Base-by-base conservation (phyloP, 37 sponge, comb jelly and placozoan genomes). In the Ianthella basta region DNA sequence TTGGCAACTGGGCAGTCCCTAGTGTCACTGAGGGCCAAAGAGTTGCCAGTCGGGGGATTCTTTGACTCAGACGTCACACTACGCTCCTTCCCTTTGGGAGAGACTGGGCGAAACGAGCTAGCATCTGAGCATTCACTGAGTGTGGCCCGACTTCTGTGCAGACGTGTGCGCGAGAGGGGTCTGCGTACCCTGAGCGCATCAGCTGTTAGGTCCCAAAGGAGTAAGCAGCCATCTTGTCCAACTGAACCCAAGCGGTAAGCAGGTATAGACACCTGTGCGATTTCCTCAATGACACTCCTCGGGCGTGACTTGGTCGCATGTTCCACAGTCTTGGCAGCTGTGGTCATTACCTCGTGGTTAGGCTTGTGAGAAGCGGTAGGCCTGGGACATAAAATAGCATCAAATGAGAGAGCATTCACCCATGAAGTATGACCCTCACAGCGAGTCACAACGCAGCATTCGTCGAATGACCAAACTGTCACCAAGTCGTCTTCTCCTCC, bases 401-500 rank as follows among this genome's bases (percentile, higher is more conserved):
- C 99, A 83, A 98, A 98, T 27, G 91, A 80, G 15, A 98, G 94
- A 66, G 88, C 91, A 66, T 82, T 93, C 21, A 98, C 92, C 85
- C 94, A 98, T 15, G 97, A 97, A 37, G 80, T 83, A 86, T 98
- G 99, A 20, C 97, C 99, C 41, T 93, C 92, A 1, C 98, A 93
- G 21, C 96, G 86, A 0, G 92, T 88, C 0, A 92, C 89, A 0
- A 96, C 89, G n/a, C 66, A 72, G 82, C 83, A 72, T 21, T 93
- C 90, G 0, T 91, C 78, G 39, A 92, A 86, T 8, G 97, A 92
- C 95, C 96, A 98, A 23, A 98, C 92, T 14, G 91, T 94, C 30
- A 98, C 90, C 41, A 96, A 70, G 67, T 98, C 99, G 72, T 96
- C 97, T 60, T 98, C 99, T 25, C 97, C 96, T 69, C 99, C 99